Conservation (phyloP, 2,888 invertebrate species). For the Acrocyrtus sp. region DNA sequence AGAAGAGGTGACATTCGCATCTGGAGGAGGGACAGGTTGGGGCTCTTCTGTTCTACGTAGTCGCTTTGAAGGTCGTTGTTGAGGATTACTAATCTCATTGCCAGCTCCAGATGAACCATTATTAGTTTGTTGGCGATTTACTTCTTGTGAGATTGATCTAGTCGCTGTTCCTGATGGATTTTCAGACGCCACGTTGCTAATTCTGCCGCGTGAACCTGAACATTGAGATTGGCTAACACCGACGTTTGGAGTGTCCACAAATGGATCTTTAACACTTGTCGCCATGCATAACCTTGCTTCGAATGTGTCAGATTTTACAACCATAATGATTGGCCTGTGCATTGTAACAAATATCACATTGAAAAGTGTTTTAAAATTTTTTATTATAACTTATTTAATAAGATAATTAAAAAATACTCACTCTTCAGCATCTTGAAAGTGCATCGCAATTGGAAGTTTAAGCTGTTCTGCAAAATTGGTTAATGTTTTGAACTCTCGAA, state of each 20-base stretch:
- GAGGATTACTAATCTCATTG: background rate
- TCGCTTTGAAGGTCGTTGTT: conserved; percentile 14
- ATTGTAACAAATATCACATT: no score
- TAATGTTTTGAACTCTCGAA: conserved; percentile 58
- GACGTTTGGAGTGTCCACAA: background rate
- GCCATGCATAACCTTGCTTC: conserved; percentile 49
- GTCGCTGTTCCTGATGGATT: background rate
- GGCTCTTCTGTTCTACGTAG: conserved; percentile 23
- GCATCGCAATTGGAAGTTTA: conserved; percentile 51
- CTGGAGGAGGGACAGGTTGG: background rate
- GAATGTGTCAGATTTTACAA: conserved; percentile 34
- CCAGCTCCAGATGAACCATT: background rate
- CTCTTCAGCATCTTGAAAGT: conserved; percentile 49
- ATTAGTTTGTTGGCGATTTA: conserved; percentile 1
- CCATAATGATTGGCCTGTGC: conserved; percentile 49
- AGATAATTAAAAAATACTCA: no score
- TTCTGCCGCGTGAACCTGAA: conserved; percentile 14
- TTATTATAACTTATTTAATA: no score
- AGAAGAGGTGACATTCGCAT: background rate
- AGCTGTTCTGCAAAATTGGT: conserved; percentile 55
- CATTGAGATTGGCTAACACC: background rate
- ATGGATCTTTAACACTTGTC: conserved; percentile 9
- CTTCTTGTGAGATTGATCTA: conserved; percentile 3
- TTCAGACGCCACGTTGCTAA: conserved; percentile 39
- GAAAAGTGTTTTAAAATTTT: no score